phyloP scores from a whole-genome alignment of 2,888 invertebrate species.

The Noctua janthina region DNA sequence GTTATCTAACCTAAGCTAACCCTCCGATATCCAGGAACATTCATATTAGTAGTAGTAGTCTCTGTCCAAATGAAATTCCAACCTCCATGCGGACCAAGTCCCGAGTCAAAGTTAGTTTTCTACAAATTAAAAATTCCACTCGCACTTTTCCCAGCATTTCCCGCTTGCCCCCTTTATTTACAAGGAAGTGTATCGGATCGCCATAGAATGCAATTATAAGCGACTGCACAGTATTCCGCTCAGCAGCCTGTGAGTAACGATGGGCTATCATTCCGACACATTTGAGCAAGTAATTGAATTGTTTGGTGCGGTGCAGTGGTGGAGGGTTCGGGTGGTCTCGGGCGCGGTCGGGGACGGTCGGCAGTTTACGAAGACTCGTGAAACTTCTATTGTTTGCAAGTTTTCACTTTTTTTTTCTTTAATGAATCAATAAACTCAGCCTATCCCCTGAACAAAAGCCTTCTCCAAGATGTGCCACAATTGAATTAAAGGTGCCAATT shows the following conservation, averaged over 20 bases:
- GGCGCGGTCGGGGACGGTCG: conserved; percentile 12
- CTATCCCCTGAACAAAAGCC: not conserved
- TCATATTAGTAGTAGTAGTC: not conserved
- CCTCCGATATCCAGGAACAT: not conserved
- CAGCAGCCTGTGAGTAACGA: conserved; percentile 62
- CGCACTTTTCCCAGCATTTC: not conserved
- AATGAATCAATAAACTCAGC: not conserved
- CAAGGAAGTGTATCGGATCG: conserved; percentile 58
- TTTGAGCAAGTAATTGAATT: conserved; percentile 79
- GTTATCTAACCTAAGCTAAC: not conserved
- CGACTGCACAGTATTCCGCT: conserved; percentile 50
- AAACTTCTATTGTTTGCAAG: not conserved
- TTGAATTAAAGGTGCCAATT: too few relatives aligned
- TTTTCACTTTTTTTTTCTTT: not conserved
- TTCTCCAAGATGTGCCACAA: not conserved
- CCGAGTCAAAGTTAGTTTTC: not conserved
- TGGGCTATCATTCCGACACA: conserved; percentile 77
- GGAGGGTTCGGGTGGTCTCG: conserved; percentile 32
- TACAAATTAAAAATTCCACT: conserved; percentile 14
- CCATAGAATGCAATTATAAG: conserved; percentile 58
- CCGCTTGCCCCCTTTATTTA: not conserved
- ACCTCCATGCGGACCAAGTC: not conserved
- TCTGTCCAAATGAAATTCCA: not conserved
- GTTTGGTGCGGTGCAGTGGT: conserved; percentile 67
- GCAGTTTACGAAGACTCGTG: not conserved